Conservation (phyloP, 2,113 vertebrate genomes). For the Capreolus pygargus region DNA sequence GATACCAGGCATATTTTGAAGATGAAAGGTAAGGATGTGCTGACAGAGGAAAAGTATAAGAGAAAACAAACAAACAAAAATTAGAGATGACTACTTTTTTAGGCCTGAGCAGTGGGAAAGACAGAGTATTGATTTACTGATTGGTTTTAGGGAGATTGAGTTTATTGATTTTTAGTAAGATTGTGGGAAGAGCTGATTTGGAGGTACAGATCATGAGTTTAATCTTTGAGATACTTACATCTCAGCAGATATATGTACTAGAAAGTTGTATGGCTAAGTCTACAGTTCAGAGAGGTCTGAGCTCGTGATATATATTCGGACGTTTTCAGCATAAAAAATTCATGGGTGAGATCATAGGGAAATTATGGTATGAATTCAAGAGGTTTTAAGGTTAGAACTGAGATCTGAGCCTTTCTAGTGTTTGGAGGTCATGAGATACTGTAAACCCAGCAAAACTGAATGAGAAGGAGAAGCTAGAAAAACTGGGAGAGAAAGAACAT, state of each 20-base stretch:
- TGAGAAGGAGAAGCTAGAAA: background rate
- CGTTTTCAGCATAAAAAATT: background rate
- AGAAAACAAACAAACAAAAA: background rate
- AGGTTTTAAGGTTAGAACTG: background rate
- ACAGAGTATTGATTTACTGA: background rate
- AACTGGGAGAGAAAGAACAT: background rate
- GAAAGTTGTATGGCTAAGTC: background rate
- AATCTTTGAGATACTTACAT: background rate
- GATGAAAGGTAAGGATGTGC: background rate
- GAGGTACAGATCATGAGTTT: background rate
- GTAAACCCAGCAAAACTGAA: background rate
- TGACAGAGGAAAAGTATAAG: background rate
- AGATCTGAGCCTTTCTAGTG: background rate
- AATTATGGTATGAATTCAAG: background rate
- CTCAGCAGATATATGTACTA: background rate
- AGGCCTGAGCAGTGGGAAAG: background rate
- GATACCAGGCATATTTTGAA: background rate
- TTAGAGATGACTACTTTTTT: background rate
- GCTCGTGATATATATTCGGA: background rate
- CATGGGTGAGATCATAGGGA: background rate
- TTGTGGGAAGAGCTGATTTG: background rate
- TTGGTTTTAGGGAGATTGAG: background rate
- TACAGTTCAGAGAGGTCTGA: background rate
- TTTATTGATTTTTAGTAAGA: background rate
- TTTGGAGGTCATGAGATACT: background rate